A percentile compares a stretch with the other conserved stretches of the same genome.
These are phyloP conservation scores for Drosophila sucinea DNA, from an alignment of 1,140 invertebrate species.

Conservation along the genomic window DNA sequence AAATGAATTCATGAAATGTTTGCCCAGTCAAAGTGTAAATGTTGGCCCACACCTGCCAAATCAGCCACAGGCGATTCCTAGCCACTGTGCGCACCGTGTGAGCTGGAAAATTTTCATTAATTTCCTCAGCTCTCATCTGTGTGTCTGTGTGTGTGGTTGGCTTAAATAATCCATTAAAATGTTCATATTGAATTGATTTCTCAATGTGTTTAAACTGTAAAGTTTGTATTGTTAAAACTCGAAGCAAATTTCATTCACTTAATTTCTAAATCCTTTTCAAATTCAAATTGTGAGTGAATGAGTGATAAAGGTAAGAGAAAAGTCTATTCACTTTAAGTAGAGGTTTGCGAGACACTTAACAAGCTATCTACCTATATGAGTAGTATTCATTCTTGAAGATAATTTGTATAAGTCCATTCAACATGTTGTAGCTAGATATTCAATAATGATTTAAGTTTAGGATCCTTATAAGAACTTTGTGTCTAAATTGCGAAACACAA, in stretches of 20 bases:
- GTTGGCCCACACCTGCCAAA: constrained; percentile 33
- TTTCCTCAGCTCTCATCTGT: not conserved
- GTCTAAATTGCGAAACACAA: no score
- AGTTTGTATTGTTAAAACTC: not conserved
- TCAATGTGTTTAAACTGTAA: not conserved
- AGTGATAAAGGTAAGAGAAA: no score
- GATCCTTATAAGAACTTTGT: no score
- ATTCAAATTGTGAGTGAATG: no score
- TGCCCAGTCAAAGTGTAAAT: constrained; percentile 62
- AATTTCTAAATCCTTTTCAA: constrained; percentile 3
- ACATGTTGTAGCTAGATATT: no score
- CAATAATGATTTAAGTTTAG: no score
- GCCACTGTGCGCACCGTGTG: not conserved
- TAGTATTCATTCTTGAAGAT: no score
- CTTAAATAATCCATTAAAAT: constrained; percentile 6
- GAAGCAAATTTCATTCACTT: not conserved
- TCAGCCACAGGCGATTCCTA: constrained; percentile 8
- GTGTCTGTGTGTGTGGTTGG: not conserved
- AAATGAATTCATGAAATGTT: constrained; percentile 78
- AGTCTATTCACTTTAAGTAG: no score
- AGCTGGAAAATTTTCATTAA: constrained; percentile 13
- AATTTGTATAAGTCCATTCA: no score
- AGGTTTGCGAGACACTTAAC: no score
- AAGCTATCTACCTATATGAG: no score
- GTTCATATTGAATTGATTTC: constrained; percentile 1